Evolutionary conservation across 2,797 vertebrate genomes (phyloP), one percentile per base, ranked within the genome.

Genomic region (Poecile montanus): DNA sequence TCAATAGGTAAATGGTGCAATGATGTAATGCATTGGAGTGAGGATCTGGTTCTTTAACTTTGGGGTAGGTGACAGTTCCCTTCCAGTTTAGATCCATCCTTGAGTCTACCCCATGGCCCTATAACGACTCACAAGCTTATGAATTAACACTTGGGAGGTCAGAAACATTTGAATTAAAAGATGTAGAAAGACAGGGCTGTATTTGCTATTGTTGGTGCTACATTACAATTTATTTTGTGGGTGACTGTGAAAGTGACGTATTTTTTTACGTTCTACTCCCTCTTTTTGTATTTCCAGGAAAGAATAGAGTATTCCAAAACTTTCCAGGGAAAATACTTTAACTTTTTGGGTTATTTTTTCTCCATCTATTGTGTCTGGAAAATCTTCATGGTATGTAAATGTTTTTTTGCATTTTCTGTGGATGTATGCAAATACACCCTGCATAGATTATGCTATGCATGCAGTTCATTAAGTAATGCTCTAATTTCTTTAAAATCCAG

Each of bases 311-410:
- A 99, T 90, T 99, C 99, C 16, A 99, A 98, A 98, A 99, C 99
- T 88, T 99, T 99, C 97, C 99, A 99, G 95, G 99, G 99, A 60
- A 99, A 99, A 97, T 99, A 99, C 96, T 99, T 99, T 38, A 99
- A 99, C 97, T 99, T 99, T 95, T 96, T 99, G 80, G 99, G 99
- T 70, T 99, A 99, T 89, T 99, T 99, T 98, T 99, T 99, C 97
- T 99, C 99, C 89, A 99, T 99, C 96, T 99, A 99, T 82, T 99
- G 99, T 95, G 99, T 99, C 91, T 99, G 99, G 99, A 99, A 99
- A 97, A 99, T 99, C 91, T 99, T 99, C 94, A 99, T 99, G 99
- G 99, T 99, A 98, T 96, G 98, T 97, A 89, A 88, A 50, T 30
- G 4, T 61, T 48, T 54, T 53, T 15, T 16, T 78, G 18, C 2